Evolutionary conservation across 2,797 vertebrate genomes (phyloP).

Genomic region (Microctenopoma stevenorrisi): DNA sequence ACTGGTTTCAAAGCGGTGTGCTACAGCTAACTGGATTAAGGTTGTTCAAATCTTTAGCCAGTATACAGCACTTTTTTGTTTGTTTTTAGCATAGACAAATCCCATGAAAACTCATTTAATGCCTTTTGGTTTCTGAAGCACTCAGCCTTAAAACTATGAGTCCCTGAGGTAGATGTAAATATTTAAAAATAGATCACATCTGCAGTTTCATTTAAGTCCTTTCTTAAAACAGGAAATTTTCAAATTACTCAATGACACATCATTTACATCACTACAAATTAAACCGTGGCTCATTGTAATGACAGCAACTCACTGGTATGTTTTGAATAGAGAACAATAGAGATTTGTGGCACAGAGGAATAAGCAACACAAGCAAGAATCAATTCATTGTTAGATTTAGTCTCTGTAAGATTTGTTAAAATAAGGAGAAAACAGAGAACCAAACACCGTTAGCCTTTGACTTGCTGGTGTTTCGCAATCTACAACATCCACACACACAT

Average conservation of each 20-base stretch:
- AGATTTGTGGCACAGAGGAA: neutral
- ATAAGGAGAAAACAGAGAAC: neutral
- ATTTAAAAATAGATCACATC: neutral
- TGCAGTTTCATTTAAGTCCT: neutral
- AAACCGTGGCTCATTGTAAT: neutral
- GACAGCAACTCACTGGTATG: neutral
- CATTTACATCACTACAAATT: neutral
- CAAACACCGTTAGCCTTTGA: neutral
- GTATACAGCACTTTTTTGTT: neutral
- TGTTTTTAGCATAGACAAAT: neutral
- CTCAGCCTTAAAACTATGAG: neutral
- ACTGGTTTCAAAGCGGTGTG: neutral
- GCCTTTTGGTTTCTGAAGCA: neutral
- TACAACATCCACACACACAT: neutral
- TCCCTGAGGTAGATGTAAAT: neutral
- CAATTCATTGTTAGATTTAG: neutral
- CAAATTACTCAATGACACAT: neutral
- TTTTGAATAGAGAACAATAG: neutral
- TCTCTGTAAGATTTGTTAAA: neutral
- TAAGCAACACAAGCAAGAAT: neutral
- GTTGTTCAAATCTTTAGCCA: neutral
- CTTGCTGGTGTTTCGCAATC: neutral
- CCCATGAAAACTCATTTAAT: neutral
- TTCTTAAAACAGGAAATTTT: neutral
- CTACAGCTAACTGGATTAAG: constrained; percentile 1